Evolutionary conservation across 2,888 invertebrate species (phyloP).

Genomic region (Bombyx huttoni): DNA sequence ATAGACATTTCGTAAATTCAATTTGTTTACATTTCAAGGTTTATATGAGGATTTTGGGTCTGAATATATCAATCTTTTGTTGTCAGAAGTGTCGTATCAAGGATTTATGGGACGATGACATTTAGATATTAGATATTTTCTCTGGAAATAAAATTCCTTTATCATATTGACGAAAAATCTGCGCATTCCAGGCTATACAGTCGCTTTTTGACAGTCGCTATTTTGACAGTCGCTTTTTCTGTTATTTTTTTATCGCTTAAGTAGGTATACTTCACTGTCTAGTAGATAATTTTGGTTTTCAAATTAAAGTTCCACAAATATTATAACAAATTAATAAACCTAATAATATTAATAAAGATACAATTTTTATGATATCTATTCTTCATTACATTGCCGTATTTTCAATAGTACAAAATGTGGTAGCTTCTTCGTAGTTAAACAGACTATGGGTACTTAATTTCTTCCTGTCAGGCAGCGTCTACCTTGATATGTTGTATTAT

Average conservation of each 20-base stretch:
- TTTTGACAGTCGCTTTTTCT: background rate
- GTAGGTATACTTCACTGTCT: too few relatives aligned
- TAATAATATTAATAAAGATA: too few relatives aligned
- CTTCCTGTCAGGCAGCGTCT: too few relatives aligned
- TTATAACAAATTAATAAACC: too few relatives aligned
- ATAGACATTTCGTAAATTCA: background rate
- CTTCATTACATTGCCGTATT: too few relatives aligned
- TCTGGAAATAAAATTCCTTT: background rate
- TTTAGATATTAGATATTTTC: background rate
- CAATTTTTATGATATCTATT: too few relatives aligned
- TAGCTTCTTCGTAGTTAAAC: too few relatives aligned
- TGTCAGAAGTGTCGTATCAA: background rate
- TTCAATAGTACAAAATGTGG: too few relatives aligned
- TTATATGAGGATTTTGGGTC: background rate
- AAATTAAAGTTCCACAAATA: too few relatives aligned
- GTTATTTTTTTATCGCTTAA: too few relatives aligned
- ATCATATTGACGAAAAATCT: background rate
- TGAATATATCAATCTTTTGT: background rate
- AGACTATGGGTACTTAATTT: too few relatives aligned
- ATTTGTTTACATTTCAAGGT: background rate
- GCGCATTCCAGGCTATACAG: background rate
- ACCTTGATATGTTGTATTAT: background rate
- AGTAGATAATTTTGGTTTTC: too few relatives aligned
- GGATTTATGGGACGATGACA: background rate
- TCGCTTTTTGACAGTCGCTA: background rate